phyloP scores from a whole-genome alignment of 2,113 vertebrate species.

The Porphyrio hochstetteri region DNA sequence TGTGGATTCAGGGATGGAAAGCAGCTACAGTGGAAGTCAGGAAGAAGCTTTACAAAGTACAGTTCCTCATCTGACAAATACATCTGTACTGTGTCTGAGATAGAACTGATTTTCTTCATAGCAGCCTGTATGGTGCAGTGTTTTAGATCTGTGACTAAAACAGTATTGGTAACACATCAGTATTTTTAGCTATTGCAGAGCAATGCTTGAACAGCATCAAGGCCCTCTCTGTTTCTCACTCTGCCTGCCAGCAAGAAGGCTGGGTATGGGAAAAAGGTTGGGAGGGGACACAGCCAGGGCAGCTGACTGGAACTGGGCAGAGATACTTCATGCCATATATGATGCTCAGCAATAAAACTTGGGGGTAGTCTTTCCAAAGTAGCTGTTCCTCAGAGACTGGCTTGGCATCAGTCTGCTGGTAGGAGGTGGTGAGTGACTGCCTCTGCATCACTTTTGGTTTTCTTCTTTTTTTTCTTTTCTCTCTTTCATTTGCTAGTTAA shows the following conservation, averaged over 20 bases:
- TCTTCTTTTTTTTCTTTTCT: too few relatives aligned
- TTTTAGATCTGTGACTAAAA: background rate
- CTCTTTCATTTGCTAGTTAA: background rate
- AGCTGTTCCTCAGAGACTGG: background rate
- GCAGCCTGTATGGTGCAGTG: background rate
- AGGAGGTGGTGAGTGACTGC: background rate
- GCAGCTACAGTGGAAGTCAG: background rate
- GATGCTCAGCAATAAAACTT: background rate
- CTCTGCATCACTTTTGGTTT: background rate
- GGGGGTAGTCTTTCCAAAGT: background rate
- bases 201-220: background rate
- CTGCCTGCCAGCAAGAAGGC: background rate
- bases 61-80: background rate
- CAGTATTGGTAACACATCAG: background rate
- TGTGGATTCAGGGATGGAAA: background rate
- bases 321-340: background rate
- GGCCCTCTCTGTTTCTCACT: background rate
- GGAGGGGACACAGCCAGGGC: background rate
- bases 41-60: background rate
- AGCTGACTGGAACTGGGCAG: background rate
- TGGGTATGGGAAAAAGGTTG: background rate
- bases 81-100: background rate
- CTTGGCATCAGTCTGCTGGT: background rate
- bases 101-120: background rate
- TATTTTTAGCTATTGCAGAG: background rate